phyloP scores from a whole-genome alignment of 2,113 vertebrate species.

The Aythya baeri region DNA sequence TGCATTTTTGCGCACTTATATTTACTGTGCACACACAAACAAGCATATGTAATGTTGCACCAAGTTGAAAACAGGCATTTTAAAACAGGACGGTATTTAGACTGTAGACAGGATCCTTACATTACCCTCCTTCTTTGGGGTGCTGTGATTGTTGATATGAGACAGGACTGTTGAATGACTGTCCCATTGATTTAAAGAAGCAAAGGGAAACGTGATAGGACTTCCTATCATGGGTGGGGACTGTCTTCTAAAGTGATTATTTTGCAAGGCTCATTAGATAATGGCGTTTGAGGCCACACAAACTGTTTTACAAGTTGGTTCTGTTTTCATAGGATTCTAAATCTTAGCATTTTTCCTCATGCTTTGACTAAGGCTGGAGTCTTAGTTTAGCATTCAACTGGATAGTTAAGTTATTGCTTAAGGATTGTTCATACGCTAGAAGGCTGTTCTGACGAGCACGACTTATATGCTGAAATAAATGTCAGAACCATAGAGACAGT shows the following conservation, averaged over 20 bases:
- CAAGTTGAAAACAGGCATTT: background rate
- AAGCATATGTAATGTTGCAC: background rate
- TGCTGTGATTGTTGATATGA: background rate
- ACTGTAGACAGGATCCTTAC: background rate
- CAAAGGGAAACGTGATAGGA: background rate
- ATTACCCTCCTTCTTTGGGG: background rate
- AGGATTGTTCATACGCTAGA: background rate
- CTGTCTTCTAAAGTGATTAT: background rate
- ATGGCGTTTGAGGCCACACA: background rate
- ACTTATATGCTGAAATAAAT: conserved; percentile 27
- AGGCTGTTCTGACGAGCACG: background rate
- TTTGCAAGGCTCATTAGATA: background rate
- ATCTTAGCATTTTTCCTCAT: background rate
- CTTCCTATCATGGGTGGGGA: no score
- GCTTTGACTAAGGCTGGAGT: background rate
- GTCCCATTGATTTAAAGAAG: background rate
- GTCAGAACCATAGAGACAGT: conserved; percentile 46
- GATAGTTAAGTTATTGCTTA: background rate
- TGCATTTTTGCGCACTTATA: fast-evolving
- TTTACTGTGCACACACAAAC: background rate
- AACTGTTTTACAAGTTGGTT: background rate
- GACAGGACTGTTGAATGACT: background rate
- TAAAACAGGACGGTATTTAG: background rate
- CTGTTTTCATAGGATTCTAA: background rate
- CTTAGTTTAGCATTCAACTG: background rate